phyloP scores from a whole-genome alignment of 1,140 invertebrate species.

The Proales similis region DNA sequence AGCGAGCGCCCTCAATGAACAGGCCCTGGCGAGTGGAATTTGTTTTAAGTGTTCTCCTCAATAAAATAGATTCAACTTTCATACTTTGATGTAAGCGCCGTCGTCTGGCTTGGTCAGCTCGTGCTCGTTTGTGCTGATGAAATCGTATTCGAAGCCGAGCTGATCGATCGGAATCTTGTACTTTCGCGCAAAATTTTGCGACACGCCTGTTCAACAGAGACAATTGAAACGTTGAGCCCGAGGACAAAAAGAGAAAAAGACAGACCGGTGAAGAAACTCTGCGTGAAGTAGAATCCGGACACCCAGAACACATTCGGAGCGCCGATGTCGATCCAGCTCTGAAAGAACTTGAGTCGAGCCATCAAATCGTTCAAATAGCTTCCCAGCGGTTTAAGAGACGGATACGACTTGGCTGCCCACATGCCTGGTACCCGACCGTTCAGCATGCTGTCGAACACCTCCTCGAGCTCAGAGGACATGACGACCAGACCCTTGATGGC shows the following conservation, averaged over 20 bases:
- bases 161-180: constrained; percentile 54
- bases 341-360: constrained; percentile 41
- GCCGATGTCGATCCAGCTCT: constrained; percentile 5
- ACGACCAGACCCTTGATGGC: constrained; percentile 73
- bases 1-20: constrained; percentile 83
- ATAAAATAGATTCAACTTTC: not conserved
- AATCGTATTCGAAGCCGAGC: constrained; percentile 51
- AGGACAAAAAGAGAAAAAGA: too few species aligned
- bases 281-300: constrained; percentile 52
- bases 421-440: constrained; percentile 66
- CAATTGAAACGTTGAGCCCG: not conserved
- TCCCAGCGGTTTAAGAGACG: constrained; percentile 52
- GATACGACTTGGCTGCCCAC: constrained; percentile 55
- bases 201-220: constrained; percentile 41
- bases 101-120: constrained; percentile 50
- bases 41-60: constrained; percentile 52
- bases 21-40: constrained; percentile 87
- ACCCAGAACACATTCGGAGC: constrained; percentile 48
- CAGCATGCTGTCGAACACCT: constrained; percentile 72
- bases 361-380: constrained; percentile 53
- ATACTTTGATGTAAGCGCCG: constrained; percentile 43
- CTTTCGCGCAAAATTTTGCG: constrained; percentile 55
- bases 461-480: constrained; percentile 77
- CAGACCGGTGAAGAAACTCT: constrained; percentile 53
- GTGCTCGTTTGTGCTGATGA: constrained; percentile 49